phyloP scores from a whole-genome alignment of 1,140 invertebrate genomes.

The Drosophila ogumai region DNA sequence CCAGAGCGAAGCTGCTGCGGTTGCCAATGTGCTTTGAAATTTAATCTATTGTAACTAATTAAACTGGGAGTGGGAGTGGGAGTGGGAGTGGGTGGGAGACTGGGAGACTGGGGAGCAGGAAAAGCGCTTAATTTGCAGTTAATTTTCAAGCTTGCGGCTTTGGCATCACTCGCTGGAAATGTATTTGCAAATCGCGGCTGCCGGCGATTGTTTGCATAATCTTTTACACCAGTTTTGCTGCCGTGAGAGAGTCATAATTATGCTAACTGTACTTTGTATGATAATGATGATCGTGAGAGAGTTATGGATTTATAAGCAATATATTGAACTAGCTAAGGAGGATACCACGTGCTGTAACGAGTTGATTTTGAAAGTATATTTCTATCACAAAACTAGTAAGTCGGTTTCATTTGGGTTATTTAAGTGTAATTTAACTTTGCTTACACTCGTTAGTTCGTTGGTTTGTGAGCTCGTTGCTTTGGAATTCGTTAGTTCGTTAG shows the following conservation, averaged over 20 bases:
- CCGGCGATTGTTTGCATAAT: constrained; percentile 75
- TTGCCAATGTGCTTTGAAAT: constrained; percentile 78
- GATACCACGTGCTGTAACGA: not conserved
- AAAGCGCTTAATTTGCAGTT: constrained; percentile 81
- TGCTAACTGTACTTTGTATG: constrained; percentile 44
- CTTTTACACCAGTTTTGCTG: constrained; percentile 71
- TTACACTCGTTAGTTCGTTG: not conserved
- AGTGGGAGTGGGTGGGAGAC: constrained; percentile 7
- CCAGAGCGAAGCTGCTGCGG: constrained; percentile 47
- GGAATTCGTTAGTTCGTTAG: not conserved
- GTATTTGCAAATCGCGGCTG: constrained; percentile 32
- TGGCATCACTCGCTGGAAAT: constrained; percentile 58
- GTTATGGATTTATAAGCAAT: constrained; percentile 13
- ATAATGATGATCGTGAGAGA: constrained; percentile 23
- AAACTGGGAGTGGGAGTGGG: constrained; percentile 42
- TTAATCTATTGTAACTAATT: constrained; percentile 84
- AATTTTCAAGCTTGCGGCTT: constrained; percentile 70
- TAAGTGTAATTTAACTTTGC: too few relatives aligned
- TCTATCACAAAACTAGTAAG: not conserved
- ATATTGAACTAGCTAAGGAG: not conserved
- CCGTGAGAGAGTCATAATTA: constrained; percentile 56
- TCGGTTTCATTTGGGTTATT: not conserved
- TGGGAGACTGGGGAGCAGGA: constrained; percentile 21
- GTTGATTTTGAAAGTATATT: not conserved
- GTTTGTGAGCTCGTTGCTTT: not conserved